Base-by-base conservation (phyloP, 2,113 vertebrate species). In the Rhinoptilus africanus region DNA sequence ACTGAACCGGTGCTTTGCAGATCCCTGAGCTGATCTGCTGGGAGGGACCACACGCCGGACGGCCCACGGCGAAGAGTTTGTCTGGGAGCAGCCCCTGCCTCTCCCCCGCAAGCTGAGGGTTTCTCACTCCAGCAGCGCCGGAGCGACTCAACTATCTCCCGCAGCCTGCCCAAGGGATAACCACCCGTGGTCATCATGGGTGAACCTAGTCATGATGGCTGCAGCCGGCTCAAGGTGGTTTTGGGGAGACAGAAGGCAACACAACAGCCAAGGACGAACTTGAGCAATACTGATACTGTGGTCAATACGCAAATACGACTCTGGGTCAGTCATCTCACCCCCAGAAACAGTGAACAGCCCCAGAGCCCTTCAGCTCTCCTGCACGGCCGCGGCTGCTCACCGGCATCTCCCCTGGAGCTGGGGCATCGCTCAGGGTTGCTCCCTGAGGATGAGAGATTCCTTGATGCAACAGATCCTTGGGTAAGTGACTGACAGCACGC, bases 21-120 rank as follows among this genome's bases (percentile, higher is more conserved):
- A 26, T 34, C 34, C 57, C 39, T 24, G 30, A 41, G 51, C 5
- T 8, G 54, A 41, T 14, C 56, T 28, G 19, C 24, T 32, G 28
- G 69, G 69, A 74, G 37, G 47, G 21, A 63, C 57, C 47, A 21
- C 4, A 7, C 5, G 2, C 28, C 0, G 3, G n/a, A 54, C 66
- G n/a, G 43, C 43, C 43, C 35, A 22, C 0, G 14, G 27, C 2
- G 1, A 47, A 39, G 17, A 2, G 1, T 4, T 23, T 1, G 12
- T 20, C 67, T 30, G 45, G 26, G 37, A 45, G 68, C 59, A 39
- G 17, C 41, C 34, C 39, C 37, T 12, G 8, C 5, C 0, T 15
- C 48, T 45, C 37, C 10, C 17, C 69, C 32, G 68, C 32, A 8
- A 62, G 56, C 24, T 9, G 43, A 69, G 43, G 34, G 34, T 6